Percentiles rank a stretch among this genome's conserved stretches.
Conservation (phyloP, 2,888 invertebrate genomes). For the Epicampocera succincta region DNA sequence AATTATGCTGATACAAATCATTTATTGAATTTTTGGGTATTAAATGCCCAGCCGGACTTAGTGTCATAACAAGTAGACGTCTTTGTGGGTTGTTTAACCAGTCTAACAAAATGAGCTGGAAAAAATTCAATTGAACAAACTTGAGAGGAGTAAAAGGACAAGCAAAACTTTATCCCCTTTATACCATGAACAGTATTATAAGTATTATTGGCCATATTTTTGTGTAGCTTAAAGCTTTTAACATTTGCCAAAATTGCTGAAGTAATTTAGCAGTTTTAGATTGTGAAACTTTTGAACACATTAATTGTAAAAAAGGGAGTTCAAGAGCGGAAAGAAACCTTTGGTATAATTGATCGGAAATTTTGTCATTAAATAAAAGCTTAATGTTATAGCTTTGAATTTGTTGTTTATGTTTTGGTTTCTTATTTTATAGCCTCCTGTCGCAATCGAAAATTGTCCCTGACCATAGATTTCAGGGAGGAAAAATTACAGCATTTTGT, state of each 20-base stretch:
- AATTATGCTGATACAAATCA: constrained; percentile 78
- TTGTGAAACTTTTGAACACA: constrained; percentile 29
- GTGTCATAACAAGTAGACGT: constrained; percentile 80
- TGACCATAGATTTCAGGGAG: too few species aligned
- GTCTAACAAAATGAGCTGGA: constrained; percentile 80
- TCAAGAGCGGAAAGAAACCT: constrained; percentile 24
- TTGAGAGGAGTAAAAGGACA: background rate
- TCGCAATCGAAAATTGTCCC: too few species aligned
- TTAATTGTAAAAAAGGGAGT: constrained; percentile 29
- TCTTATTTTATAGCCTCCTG: too few species aligned
- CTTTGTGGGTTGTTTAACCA: constrained; percentile 80
- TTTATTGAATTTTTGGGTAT: constrained; percentile 81
- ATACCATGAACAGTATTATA: constrained; percentile 33
- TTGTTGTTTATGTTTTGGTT: too few species aligned
- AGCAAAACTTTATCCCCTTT: constrained; percentile 9
- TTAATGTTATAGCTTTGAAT: background rate
- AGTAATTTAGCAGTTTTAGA: constrained; percentile 5
- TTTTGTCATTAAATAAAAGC: constrained; percentile 3
- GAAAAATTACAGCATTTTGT: too few species aligned
- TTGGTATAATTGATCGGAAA: constrained; percentile 34
- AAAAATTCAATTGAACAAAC: constrained; percentile 68
- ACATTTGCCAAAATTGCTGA: background rate
- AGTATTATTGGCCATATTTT: constrained; percentile 40
- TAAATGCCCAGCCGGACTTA: constrained; percentile 82
- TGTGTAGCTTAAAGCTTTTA: constrained; percentile 9